Evolutionary conservation across 2,113 vertebrate genomes (phyloP).

Genomic region (Cyanoliseus patagonus): DNA sequence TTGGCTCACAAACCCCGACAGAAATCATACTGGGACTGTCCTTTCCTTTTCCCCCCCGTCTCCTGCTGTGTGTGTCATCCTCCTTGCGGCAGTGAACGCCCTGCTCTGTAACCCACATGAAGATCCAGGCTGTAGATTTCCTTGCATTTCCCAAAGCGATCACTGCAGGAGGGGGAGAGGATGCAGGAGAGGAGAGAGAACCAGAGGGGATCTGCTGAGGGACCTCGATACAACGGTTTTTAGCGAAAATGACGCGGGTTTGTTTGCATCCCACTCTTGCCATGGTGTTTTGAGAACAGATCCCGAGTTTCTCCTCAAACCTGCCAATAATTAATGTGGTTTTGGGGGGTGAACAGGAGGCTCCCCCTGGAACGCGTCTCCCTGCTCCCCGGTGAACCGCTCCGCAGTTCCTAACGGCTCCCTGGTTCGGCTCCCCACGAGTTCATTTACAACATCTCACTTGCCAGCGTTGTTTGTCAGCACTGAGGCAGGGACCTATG

Average conservation of each 20-base stretch:
- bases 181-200: neutral
- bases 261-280: neutral
- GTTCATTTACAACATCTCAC: neutral
- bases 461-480: neutral
- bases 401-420: rapidly evolving
- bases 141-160: neutral
- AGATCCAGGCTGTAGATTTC: neutral
- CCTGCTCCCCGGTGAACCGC: rapidly evolving
- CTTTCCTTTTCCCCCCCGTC: neutral
- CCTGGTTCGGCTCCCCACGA: neutral
- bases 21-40: rapidly evolving
- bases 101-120: neutral
- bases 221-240: neutral
- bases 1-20: rapidly evolving
- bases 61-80: neutral
- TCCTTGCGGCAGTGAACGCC: neutral
- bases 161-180: neutral
- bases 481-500: neutral
- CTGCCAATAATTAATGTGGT: neutral
- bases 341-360: neutral
- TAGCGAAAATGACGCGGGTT: neutral
- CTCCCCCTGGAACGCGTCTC: neutral
- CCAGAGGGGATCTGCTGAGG: neutral
- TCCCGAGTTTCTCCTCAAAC: neutral
- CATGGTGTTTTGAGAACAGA: neutral